phyloP scores from a whole-genome alignment of 1,140 invertebrate genomes.

The Paraescarpia echinospica region DNA sequence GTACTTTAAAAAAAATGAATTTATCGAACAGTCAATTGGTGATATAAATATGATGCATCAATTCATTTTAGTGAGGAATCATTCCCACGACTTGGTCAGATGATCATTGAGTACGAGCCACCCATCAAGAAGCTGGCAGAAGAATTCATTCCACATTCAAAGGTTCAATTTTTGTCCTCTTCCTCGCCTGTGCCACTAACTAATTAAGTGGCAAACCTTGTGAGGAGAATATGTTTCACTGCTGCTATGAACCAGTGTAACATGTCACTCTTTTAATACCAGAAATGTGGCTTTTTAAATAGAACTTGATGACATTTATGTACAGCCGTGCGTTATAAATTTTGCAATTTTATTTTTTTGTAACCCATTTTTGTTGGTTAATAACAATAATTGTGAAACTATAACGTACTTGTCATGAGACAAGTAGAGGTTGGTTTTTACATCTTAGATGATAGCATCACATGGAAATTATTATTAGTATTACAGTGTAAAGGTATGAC shows the following conservation, averaged over 20 bases:
- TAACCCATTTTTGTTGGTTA: too few relatives aligned
- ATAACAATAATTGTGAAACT: too few relatives aligned
- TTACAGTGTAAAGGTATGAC: too few relatives aligned
- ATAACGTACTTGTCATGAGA: too few relatives aligned
- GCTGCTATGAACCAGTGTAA: background rate
- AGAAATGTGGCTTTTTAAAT: too few relatives aligned
- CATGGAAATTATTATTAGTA: too few relatives aligned
- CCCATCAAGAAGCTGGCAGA: slow-evolving; percentile 95
- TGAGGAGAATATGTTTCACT: background rate
- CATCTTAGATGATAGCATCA: too few relatives aligned
- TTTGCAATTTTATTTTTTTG: background rate
- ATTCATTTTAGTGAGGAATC: slow-evolving; percentile 72
- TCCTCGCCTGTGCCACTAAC: background rate
- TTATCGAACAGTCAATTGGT: background rate
- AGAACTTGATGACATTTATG: too few relatives aligned
- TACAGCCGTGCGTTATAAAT: too few relatives aligned
- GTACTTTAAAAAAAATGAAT: too few relatives aligned
- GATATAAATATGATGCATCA: background rate
- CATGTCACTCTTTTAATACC: too few relatives aligned
- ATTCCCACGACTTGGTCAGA: slow-evolving; percentile 91
- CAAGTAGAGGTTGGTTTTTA: too few relatives aligned
- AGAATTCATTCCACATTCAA: slow-evolving; percentile 94
- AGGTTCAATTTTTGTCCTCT: slow-evolving; percentile 53
- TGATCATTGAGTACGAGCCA: slow-evolving; percentile 97
- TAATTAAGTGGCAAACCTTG: background rate